These are phyloP conservation scores for Escarpia spicata DNA, from an alignment of 2,888 invertebrate genomes.

Conservation along the genomic window DNA sequence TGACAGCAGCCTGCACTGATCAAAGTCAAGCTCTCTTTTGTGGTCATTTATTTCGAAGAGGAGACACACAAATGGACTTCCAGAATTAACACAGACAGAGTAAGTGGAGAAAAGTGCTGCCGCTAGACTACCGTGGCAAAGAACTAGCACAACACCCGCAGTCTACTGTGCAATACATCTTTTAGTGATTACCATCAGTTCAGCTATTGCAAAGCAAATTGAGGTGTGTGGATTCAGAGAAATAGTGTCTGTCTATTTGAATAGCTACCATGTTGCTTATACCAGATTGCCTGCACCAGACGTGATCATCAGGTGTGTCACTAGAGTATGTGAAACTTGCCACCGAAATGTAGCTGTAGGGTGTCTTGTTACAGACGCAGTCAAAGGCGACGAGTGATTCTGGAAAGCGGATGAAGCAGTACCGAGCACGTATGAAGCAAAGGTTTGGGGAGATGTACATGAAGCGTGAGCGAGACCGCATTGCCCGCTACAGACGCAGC, in stretches of 20 bases:
- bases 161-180: not conserved
- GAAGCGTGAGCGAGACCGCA: not conserved
- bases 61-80: not conserved
- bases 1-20: not conserved
- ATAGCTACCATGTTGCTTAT: too few relatives aligned
- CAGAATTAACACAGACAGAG: not conserved
- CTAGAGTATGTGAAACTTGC: not conserved
- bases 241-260: not conserved
- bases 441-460: not conserved
- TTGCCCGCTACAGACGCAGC: not conserved
- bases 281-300: not conserved
- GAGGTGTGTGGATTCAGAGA: not conserved
- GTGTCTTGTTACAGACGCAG: not conserved
- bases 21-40: not conserved
- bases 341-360: not conserved
- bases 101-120: not conserved
- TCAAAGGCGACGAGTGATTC: not conserved
- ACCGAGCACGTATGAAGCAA: constrained; percentile 2
- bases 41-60: not conserved
- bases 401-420: not conserved
- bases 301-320: not conserved
- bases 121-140: not conserved
- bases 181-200: not conserved
- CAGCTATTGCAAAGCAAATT: not conserved
- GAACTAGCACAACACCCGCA: not conserved